These are phyloP conservation scores for Andrena flavipes DNA, from an alignment of 2,888 invertebrate genomes.

Conservation along the genomic window DNA sequence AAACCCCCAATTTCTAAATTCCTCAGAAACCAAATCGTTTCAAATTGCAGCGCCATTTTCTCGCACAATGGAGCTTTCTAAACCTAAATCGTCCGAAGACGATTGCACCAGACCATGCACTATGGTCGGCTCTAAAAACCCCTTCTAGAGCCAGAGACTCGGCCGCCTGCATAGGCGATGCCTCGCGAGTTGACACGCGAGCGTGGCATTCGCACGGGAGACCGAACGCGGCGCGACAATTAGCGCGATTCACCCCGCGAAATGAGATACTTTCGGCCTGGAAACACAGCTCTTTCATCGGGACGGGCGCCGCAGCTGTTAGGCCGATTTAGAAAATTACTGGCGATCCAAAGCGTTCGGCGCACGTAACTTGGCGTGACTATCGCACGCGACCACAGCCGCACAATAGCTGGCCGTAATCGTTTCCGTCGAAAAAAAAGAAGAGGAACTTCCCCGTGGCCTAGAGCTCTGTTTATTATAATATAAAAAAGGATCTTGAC, in stretches of 20 bases:
- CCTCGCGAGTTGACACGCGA: constrained; percentile 35
- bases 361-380: constrained; percentile 76
- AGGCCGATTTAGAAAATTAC: constrained; percentile 78
- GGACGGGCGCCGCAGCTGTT: constrained; percentile 68
- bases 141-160: constrained; percentile 8
- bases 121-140: constrained; percentile 4
- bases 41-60: constrained; percentile 12
- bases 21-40: constrained; percentile 6
- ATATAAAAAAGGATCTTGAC: constrained; percentile 48
- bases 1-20: background rate
- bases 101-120: background rate
- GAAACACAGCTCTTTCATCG: constrained; percentile 17
- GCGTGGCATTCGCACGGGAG: constrained; percentile 50
- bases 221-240: constrained; percentile 22
- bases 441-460: constrained; percentile 19
- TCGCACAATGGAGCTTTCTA: constrained; percentile 7
- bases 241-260: constrained; percentile 20
- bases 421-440: constrained; percentile 63
- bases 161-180: constrained; percentile 24
- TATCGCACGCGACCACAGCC: constrained; percentile 77
- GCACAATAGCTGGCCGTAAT: constrained; percentile 69
- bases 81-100: constrained; percentile 4
- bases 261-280: constrained; percentile 39
- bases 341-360: constrained; percentile 44
- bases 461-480: constrained; percentile 54